Base-by-base conservation (phyloP, 2,113 vertebrate genomes). In the Pleuronectes platessa region DNA sequence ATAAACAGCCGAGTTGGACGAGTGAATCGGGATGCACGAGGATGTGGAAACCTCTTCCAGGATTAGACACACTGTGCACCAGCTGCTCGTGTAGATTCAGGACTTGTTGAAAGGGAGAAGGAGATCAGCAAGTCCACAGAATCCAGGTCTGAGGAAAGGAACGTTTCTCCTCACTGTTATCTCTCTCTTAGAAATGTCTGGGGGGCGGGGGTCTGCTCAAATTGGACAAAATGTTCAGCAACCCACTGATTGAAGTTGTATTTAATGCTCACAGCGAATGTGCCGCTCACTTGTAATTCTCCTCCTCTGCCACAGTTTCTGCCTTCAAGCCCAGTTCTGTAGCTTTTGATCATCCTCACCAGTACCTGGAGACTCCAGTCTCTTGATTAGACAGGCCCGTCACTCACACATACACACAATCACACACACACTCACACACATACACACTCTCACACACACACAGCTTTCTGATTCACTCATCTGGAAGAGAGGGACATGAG, bases 341-440 rank as follows among this genome's bases (percentile, higher is more conserved):
- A 76, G 45, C 45, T 49, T 80, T 72, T 80, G 65, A 89, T 89
- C 74, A 75, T 62, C 51, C 53, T 84, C 81, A 74, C 59, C 74
- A 61, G 60, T 51, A 75, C 79, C 71, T 79, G 66, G 55, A 83
- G 61, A 71, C 78, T 55, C n/a, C 49, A 31, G 1, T 12, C 12
- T 60, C 62, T 58, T 42, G 12, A 68, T 74, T 74, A 74, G 78
- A 79, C 78, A 78, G 45, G 45, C 45, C 45, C 15, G 5, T 49
- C 53, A 1, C 37, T 26, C 53, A 35, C 66, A 26, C 49, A 24
- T 68, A 71, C 67, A 68, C 31, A 66, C 65, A 45, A 56, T 61
- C 69, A 26, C n/a, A 31, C 53, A 1, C 37, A 21, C 53, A 26
- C 66, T 21, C 49, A 70, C 65, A 45, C 61, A 63, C 60, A 49